Conservation (phyloP, 2,113 vertebrate genomes). For the Sebastes fasciatus region DNA sequence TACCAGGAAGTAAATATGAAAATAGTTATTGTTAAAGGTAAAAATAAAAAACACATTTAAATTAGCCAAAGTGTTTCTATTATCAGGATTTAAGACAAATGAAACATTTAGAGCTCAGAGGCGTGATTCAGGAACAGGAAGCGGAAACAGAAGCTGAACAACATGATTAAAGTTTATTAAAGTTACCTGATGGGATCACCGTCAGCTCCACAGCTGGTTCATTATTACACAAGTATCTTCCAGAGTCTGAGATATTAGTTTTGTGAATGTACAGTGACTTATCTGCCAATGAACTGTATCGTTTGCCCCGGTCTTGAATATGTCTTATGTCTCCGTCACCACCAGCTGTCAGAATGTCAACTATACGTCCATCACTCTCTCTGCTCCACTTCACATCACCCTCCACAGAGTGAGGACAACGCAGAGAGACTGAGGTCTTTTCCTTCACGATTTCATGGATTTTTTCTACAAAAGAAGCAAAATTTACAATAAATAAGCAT, state of each 20-base stretch:
- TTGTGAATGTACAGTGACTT: fast-evolving
- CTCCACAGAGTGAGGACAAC: not conserved
- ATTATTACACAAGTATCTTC: too few relatives aligned
- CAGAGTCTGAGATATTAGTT: not conserved
- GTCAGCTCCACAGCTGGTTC: too few relatives aligned
- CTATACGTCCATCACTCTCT: not conserved
- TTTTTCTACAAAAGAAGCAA: slow-evolving; percentile 16
- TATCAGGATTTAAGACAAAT: not conserved
- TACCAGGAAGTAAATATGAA: not conserved
- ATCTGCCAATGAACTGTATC: fast-evolving
- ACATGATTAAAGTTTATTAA: too few relatives aligned
- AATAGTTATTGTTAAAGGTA: too few relatives aligned
- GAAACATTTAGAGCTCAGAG: not conserved
- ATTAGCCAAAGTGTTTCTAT: not conserved
- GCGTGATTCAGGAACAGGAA: not conserved
- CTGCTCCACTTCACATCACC: not conserved
- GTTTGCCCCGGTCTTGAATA: not conserved
- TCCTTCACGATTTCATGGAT: not conserved
- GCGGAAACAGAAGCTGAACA: not conserved
- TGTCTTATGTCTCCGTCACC: fast-evolving
- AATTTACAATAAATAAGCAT: not conserved
- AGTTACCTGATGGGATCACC: slow-evolving; percentile 32
- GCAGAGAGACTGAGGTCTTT: fast-evolving
- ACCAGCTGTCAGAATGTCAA: fast-evolving
- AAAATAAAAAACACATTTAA: not conserved